Conservation (phyloP, 2,113 vertebrate genomes). For the Pungitius pungitius region DNA sequence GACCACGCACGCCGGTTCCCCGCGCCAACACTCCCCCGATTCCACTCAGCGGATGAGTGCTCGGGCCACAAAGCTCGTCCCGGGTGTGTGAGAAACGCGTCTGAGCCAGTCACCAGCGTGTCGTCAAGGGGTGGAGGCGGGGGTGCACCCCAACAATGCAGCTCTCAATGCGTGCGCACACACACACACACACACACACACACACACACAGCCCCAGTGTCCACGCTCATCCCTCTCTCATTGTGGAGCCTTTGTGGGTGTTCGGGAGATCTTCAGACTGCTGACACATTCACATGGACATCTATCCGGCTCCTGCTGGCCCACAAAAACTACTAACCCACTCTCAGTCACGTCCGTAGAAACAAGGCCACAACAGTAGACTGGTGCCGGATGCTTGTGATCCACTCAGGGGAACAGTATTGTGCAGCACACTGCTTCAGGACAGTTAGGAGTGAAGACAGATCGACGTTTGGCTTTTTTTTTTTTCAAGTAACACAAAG, state of each 20-base stretch:
- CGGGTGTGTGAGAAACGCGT: constrained; percentile 67
- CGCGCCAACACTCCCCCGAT: constrained; percentile 24
- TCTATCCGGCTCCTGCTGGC: constrained; percentile 74
- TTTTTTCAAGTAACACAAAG: constrained; percentile 16
- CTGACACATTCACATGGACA: constrained; percentile 78
- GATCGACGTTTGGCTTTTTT: constrained; percentile 12
- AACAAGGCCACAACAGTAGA: constrained; percentile 43
- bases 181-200: constrained; percentile 70
- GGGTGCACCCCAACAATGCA: constrained; percentile 78
- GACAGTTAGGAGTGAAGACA: constrained; percentile 9
- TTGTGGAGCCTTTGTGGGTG: constrained; percentile 77
- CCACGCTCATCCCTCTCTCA: constrained; percentile 77
- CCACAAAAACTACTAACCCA: constrained; percentile 59
- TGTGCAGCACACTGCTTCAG: constrained; percentile 18
- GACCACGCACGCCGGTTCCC: constrained; percentile 31
- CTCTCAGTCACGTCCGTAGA: constrained; percentile 58
- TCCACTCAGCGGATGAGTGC: constrained; percentile 41
- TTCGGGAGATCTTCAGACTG: constrained; percentile 72
- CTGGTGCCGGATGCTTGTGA: constrained; percentile 32
- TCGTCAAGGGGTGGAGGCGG: constrained; percentile 68
- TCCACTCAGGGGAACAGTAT: constrained; percentile 9
- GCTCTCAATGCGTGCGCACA: constrained; percentile 76
- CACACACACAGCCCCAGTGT: constrained; percentile 76
- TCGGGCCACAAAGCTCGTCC: constrained; percentile 57
- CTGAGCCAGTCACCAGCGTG: constrained; percentile 68